These are phyloP conservation scores for Pseudotriccus pelzelni DNA, from an alignment of 2,797 vertebrate species.

Conservation along the genomic window DNA sequence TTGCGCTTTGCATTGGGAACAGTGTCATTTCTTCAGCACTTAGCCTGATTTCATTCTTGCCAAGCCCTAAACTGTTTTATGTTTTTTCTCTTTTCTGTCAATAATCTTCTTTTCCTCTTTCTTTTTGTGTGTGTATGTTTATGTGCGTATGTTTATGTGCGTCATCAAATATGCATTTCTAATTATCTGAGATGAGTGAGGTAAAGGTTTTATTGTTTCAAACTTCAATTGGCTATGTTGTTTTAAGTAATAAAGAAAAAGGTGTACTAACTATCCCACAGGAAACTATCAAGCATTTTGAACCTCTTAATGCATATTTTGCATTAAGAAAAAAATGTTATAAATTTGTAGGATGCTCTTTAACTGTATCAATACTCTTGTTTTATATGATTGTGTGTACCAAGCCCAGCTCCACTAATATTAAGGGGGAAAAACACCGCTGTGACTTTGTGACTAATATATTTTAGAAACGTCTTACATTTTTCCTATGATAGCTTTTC, in stretches of 20 bases:
- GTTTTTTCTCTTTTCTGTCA: conserved; percentile 17
- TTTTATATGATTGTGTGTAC: neutral
- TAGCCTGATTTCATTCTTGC: neutral
- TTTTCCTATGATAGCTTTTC: conserved; percentile 63
- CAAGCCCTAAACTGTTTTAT: neutral
- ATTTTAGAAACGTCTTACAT: conserved; percentile 36
- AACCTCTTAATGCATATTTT: conserved; percentile 44
- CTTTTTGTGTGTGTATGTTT: neutral
- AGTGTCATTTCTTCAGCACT: neutral
- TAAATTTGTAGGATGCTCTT: conserved; percentile 27
- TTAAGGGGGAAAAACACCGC: neutral
- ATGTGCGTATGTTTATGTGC: neutral
- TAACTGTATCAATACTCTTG: conserved; percentile 17
- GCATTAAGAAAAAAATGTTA: conserved; percentile 37
- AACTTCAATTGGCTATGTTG: neutral
- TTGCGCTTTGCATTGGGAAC: neutral
- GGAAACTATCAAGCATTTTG: neutral
- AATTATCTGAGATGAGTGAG: neutral
- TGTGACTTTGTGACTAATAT: conserved; percentile 50
- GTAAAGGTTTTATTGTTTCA: neutral
- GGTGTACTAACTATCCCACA: neutral
- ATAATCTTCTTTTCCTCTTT: neutral
- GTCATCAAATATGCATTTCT: neutral
- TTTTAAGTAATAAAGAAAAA: conserved; percentile 12
- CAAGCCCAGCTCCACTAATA: neutral